Evolutionary conservation across 2,797 vertebrate genomes (phyloP), one percentile per base, ranked within the genome.

Genomic region (Spondyliosoma cantharus): DNA sequence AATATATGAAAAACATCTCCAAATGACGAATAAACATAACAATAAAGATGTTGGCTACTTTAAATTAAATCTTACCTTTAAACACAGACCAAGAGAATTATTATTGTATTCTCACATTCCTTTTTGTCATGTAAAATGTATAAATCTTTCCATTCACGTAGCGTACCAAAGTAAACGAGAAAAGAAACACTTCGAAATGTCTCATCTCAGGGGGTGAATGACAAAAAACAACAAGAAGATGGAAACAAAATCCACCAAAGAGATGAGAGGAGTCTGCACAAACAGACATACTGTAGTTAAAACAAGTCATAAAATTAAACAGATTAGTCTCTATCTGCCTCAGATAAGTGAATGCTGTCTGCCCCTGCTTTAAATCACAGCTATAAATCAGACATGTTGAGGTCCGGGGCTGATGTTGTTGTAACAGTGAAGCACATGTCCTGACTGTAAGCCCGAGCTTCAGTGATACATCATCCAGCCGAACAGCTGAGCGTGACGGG

Each of bases 401-500:
- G 76, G 77, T 69, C 2, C 2, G 27, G 27, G 20, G 25, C 72
- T 80, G 86, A 87, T 91, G 86, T 78, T 90, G 87, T 87, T 85
- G 83, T 86, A 89, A 83, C 74, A 85, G 81, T 86, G 84, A 85
- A 86, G 76, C 88, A 89, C 60, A 92, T 81, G 89, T 87, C 74
- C 83, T 66, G 83, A 86, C 78, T 80, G 82, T 77, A 87, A 83
- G 82, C 71, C 60, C 12, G 15, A 64, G 80, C 14, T 16, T 49
- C 45, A 67, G 77, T 76, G 82, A 91, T 93, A 53, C 74, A 93
- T 94, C 91, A 91, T 67, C 29, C 49, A 24, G 71, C 61, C 2
- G 2, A 91, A 92, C 92, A 93, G 91, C 91, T 94, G 91, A 94
- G 77, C 48, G 57, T 78, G 91, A 91, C 87, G 90, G 86, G 52